Evolutionary conservation across 2,113 vertebrate species (phyloP).

Genomic region (Turdus rufiventris): DNA sequence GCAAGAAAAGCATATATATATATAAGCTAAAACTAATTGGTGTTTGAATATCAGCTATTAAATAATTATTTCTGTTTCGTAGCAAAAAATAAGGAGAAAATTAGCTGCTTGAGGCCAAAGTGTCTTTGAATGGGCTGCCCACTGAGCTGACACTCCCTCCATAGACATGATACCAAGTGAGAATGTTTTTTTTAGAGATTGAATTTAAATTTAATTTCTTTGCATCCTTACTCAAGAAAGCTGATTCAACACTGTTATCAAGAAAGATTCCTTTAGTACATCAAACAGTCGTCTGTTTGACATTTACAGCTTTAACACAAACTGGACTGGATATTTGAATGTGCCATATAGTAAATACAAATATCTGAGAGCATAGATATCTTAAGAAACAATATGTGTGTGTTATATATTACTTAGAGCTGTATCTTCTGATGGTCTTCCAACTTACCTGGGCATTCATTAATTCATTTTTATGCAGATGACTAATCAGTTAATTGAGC

Average conservation of each 20-base stretch:
- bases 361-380: neutral
- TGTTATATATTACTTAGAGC: neutral
- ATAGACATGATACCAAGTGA: neutral
- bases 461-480: neutral
- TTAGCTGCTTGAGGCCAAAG: neutral
- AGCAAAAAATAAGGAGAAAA: neutral
- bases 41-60: neutral
- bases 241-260: neutral
- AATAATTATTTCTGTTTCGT: neutral
- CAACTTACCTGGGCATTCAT: neutral
- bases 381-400: neutral
- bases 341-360: neutral
- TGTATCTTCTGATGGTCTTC: neutral
- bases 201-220: conserved; percentile 21
- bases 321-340: neutral
- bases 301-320: neutral
- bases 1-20: neutral
- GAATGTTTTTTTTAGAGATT: neutral
- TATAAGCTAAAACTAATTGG: neutral
- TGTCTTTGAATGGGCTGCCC: neutral
- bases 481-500: neutral
- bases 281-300: neutral
- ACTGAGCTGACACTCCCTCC: neutral
- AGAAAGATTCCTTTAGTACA: neutral
- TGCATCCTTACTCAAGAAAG: neutral